Conservation (phyloP, 1,140 invertebrate genomes). For the Drosophila pruinosa region DNA sequence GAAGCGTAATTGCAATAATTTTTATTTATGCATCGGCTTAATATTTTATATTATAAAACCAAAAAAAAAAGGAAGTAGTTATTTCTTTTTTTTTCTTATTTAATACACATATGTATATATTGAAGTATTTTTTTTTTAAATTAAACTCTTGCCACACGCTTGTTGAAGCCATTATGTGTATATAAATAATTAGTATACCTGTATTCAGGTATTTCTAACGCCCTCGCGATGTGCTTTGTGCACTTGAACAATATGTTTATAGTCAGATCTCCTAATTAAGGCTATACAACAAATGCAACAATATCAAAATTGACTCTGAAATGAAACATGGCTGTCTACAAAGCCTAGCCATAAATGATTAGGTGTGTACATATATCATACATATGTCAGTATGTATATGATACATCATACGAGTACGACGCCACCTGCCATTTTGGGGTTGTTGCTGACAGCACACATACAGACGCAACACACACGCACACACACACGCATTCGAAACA, state of each 20-base stretch:
- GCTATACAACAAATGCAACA: slow-evolving; percentile 20
- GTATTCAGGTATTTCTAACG: slow-evolving; percentile 3
- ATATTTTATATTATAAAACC: slow-evolving; percentile 39
- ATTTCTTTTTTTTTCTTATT: neutral
- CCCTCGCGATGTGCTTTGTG: slow-evolving; percentile 54
- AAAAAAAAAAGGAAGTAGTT: neutral
- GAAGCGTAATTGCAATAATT: slow-evolving; percentile 76
- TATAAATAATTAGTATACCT: slow-evolving; percentile 18
- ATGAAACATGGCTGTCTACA: slow-evolving; percentile 65
- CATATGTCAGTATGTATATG: slow-evolving; percentile 57
- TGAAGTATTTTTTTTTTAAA: slow-evolving; percentile 19
- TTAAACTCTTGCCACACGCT: slow-evolving; percentile 35
- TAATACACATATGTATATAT: too few species aligned
- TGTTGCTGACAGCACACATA: slow-evolving; percentile 46
- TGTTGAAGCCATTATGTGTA: neutral
- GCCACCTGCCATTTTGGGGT: slow-evolving; percentile 76
- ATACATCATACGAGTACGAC: slow-evolving; percentile 4
- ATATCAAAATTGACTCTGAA: neutral
- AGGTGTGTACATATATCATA: slow-evolving; percentile 42
- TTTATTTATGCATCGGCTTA: slow-evolving; percentile 63
- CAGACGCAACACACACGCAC: neutral
- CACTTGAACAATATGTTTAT: slow-evolving; percentile 47
- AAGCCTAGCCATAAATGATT: slow-evolving; percentile 11
- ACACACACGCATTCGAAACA: slow-evolving; percentile 18
- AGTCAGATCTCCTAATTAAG: slow-evolving; percentile 49